These are phyloP conservation scores for Branchellion lobata DNA, from an alignment of 2,888 invertebrate species.

Conservation along the genomic window DNA sequence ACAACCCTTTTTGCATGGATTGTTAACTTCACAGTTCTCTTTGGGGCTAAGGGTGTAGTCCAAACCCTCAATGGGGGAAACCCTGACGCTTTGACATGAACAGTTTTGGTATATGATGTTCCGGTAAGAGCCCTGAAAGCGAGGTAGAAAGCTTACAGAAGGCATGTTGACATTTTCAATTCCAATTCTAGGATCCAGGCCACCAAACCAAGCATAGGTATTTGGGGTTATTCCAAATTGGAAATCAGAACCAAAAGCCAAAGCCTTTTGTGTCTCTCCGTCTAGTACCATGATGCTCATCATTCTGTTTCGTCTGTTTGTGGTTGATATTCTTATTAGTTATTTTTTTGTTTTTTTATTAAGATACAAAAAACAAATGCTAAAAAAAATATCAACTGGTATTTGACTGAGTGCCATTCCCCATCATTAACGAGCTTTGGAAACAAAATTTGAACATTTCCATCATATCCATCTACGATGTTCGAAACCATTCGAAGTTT, in stretches of 20 bases:
- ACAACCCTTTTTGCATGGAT: constrained; percentile 57
- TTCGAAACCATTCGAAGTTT: constrained; percentile 71
- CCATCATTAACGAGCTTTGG: constrained; percentile 74
- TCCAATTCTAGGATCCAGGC: constrained; percentile 53
- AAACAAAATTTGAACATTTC: constrained; percentile 52
- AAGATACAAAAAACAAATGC: not conserved
- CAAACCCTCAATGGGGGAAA: constrained; percentile 52
- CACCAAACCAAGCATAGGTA: constrained; percentile 59
- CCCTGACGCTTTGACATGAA: constrained; percentile 56
- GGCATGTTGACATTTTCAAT: constrained; percentile 54
- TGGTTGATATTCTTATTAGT: not conserved
- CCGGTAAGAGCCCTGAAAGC: constrained; percentile 55
- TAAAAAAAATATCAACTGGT: not conserved
- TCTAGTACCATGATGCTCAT: constrained; percentile 58
- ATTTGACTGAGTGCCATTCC: constrained; percentile 85
- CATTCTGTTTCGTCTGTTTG: constrained; percentile 65
- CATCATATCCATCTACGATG: constrained; percentile 57
- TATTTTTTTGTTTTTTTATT: too few species aligned
- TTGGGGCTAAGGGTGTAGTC: constrained; percentile 50
- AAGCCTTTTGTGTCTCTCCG: constrained; percentile 52
- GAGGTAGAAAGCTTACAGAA: constrained; percentile 52
- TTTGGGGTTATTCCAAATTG: constrained; percentile 56
- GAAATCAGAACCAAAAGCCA: constrained; percentile 58
- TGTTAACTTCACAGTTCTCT: constrained; percentile 55
- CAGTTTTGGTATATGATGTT: constrained; percentile 60